Base-by-base conservation (phyloP, 2,797 vertebrate genomes). In the Lerista edwardsae region DNA sequence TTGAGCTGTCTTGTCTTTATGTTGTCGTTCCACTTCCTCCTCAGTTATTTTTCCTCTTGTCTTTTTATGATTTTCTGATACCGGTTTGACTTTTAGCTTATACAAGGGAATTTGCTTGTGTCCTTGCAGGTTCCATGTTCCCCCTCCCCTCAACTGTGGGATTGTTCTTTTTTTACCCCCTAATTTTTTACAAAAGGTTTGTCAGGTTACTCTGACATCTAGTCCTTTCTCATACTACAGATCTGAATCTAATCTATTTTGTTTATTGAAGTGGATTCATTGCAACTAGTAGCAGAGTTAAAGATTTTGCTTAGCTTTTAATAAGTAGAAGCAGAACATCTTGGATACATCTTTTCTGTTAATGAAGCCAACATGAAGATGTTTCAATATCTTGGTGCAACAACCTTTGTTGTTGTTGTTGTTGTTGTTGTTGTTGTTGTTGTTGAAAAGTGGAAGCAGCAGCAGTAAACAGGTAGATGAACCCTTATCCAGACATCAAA, bases 1-100 rank as follows among this genome's bases (percentile, higher is more conserved):
- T 89, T 61, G 74, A 89, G 69, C 86, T 84, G 72, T 83, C 83
- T 87, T 83, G 51, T 85, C 79, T 89, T 88, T 90, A 34, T 87
- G 87, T 89, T 84, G 82, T 85, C 55, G 4, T 64, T 91, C 31
- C 87, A 78, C 83, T 76, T 86, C 88, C 21, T 67, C 39, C 34
- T 51, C 68, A 84, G 80, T 78, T 67, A 29, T 87, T 75, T 78
- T 7, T 31, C 77, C 78, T 80, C 47, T 15, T 21, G 21, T 9
- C 65, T 68, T 34, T 1, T 57, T 7, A 0, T 82, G 15, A 85
- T 89, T 91, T 91, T 81, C 68, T 88, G 75, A 69, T 86, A 75
- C 71, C 79, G 87, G 87, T 79, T 92, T 76, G 83, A 87, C 79
- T 44, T 72, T 73, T 89, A 73, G 77, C 84, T 81, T 73, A 74